Evolutionary conservation across 2,113 vertebrate genomes (phyloP).

Genomic region (Thalassoma bifasciatum): DNA sequence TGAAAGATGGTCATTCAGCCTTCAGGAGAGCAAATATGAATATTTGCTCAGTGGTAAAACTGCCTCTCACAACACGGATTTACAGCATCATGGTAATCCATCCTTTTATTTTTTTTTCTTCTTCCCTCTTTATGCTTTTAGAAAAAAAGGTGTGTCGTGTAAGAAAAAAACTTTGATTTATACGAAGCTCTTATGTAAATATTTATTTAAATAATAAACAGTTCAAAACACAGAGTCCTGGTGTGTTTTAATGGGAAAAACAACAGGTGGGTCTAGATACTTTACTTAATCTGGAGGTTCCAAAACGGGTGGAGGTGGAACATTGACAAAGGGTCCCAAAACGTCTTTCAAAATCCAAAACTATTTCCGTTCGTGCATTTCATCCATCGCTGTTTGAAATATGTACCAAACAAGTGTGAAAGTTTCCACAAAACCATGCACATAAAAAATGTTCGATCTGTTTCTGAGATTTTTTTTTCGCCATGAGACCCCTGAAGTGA

Average conservation of each 20-base stretch:
- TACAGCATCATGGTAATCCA: conserved; percentile 63
- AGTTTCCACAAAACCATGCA: too few species aligned
- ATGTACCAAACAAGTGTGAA: too few species aligned
- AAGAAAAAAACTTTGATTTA: conserved; percentile 79
- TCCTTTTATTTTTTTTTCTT: conserved; percentile 50
- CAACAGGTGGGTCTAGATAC: neutral
- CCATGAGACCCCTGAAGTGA: too few species aligned
- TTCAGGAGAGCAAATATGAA: conserved; percentile 36
- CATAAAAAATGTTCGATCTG: too few species aligned
- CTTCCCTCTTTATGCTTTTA: conserved; percentile 64
- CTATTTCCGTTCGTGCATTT: too few species aligned
- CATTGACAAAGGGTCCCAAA: too few species aligned
- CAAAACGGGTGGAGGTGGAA: too few species aligned
- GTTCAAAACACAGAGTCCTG: conserved; percentile 41
- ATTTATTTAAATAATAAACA: conserved; percentile 84
- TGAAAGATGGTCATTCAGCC: conserved; percentile 27
- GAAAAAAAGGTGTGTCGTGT: conserved; percentile 66
- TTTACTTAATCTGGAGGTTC: neutral
- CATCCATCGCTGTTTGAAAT: too few species aligned
- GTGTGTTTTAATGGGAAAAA: neutral
- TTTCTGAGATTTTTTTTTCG: too few species aligned
- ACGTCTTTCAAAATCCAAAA: too few species aligned
- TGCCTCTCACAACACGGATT: conserved; percentile 38
- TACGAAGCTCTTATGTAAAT: conserved; percentile 82
- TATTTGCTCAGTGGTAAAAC: conserved; percentile 45